These are phyloP conservation scores for Calypte anna DNA, from an alignment of 2,113 vertebrate genomes.

Conservation along the genomic window DNA sequence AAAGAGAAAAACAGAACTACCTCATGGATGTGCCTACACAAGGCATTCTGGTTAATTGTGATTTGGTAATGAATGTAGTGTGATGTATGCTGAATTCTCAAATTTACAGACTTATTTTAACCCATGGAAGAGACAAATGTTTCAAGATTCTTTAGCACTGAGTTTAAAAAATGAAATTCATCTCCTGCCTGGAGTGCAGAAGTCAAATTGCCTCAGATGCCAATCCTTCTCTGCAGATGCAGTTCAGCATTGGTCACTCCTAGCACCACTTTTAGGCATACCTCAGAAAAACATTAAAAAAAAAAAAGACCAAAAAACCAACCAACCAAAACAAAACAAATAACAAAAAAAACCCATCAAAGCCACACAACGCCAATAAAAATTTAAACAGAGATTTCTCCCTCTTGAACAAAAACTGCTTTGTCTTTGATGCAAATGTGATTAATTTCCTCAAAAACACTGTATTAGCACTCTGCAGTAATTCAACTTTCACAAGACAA, in stretches of 20 bases:
- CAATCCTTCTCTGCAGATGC: neutral
- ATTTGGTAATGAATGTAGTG: neutral
- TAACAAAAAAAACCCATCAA: neutral
- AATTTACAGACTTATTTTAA: neutral
- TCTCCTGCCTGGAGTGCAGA: neutral
- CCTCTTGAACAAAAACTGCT: neutral
- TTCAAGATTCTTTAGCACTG: neutral
- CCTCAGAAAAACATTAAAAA: neutral
- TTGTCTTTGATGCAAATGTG: neutral
- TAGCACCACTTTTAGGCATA: neutral
- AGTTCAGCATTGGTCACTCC: neutral
- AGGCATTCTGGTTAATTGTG: neutral
- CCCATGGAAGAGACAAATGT: neutral
- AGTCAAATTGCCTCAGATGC: neutral
- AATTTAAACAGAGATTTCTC: neutral
- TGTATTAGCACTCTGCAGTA: neutral
- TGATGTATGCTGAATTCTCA: neutral
- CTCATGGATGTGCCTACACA: accelerated
- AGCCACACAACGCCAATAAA: no score
- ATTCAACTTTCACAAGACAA: neutral
- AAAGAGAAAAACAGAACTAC: neutral
- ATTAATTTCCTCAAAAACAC: neutral
- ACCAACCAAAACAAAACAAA: neutral
- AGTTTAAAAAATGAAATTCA: neutral
- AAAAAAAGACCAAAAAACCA: neutral